These are phyloP conservation scores for Cerceris ruficornis DNA, from an alignment of 2,888 invertebrate genomes.

Conservation along the genomic window DNA sequence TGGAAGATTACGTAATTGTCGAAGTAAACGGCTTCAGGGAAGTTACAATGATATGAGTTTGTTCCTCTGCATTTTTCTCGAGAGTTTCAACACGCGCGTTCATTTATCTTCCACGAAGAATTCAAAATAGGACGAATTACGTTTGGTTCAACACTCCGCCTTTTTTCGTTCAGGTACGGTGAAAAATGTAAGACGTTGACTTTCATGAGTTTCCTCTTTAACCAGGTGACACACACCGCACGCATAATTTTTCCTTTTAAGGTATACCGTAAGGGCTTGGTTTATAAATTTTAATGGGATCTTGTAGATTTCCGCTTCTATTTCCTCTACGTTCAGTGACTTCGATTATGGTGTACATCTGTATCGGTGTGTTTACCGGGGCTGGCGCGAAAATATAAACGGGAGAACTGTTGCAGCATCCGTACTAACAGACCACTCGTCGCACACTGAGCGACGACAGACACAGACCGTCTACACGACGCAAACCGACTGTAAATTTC, in stretches of 20 bases:
- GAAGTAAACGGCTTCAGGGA: not conserved
- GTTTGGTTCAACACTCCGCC: not conserved
- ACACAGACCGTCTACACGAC: conserved; percentile 47
- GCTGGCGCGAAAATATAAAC: conserved; percentile 40
- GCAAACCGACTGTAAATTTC: conserved; percentile 1
- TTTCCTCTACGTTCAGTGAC: not conserved
- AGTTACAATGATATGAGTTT: not conserved
- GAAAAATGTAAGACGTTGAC: too few relatives aligned
- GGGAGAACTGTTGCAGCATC: conserved; percentile 42
- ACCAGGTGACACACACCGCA: too few relatives aligned
- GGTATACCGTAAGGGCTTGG: not conserved
- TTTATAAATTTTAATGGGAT: not conserved
- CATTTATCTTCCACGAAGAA: not conserved
- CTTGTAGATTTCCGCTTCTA: not conserved
- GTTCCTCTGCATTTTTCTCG: not conserved
- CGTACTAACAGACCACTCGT: conserved; percentile 69
- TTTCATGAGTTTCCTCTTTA: too few relatives aligned
- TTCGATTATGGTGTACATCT: conserved; percentile 2
- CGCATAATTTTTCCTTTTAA: too few relatives aligned
- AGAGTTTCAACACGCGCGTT: not conserved
- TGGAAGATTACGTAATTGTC: too few relatives aligned
- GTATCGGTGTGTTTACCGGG: conserved; percentile 23
- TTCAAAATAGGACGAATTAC: not conserved
- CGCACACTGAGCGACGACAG: conserved; percentile 69
- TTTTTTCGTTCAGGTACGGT: not conserved